A percentile compares a stretch with the other conserved stretches of the same genome.
Conservation (phyloP, 2,888 invertebrate species). For the Melieria omissa region DNA sequence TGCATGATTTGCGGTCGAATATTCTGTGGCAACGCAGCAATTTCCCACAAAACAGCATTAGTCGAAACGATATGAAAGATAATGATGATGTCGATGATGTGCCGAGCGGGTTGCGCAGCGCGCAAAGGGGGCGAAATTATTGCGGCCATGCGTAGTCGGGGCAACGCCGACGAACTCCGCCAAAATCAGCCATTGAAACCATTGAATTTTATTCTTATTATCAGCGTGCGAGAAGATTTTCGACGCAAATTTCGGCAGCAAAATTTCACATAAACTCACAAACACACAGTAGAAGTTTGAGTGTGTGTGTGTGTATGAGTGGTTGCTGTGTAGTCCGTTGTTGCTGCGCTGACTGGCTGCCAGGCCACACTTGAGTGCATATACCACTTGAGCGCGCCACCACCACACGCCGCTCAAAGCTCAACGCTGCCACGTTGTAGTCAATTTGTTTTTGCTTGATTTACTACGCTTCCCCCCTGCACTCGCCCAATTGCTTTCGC, state of each 20-base stretch:
- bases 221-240: slow-evolving; percentile 18
- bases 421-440: too few relatives aligned
- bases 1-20: not conserved
- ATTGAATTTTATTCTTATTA: slow-evolving; percentile 35
- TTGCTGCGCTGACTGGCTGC: too few relatives aligned
- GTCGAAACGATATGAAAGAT: too few relatives aligned
- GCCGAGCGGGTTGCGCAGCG: not conserved
- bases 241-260: slow-evolving; percentile 15
- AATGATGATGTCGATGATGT: too few relatives aligned
- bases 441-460: too few relatives aligned
- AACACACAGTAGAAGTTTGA: not conserved
- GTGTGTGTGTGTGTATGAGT: not conserved
- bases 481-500: too few relatives aligned
- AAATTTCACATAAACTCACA: not conserved
- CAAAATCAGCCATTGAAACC: slow-evolving; percentile 32
- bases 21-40: not conserved
- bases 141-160: not conserved
- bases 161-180: not conserved
- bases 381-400: too few relatives aligned
- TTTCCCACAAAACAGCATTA: not conserved
- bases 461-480: too few relatives aligned
- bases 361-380: too few relatives aligned
- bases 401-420: too few relatives aligned
- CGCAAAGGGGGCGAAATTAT: slow-evolving; percentile 10
- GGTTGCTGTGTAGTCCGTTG: too few relatives aligned